phyloP scores from a whole-genome alignment of 2,797 vertebrate species.

The Liasis olivaceus region DNA sequence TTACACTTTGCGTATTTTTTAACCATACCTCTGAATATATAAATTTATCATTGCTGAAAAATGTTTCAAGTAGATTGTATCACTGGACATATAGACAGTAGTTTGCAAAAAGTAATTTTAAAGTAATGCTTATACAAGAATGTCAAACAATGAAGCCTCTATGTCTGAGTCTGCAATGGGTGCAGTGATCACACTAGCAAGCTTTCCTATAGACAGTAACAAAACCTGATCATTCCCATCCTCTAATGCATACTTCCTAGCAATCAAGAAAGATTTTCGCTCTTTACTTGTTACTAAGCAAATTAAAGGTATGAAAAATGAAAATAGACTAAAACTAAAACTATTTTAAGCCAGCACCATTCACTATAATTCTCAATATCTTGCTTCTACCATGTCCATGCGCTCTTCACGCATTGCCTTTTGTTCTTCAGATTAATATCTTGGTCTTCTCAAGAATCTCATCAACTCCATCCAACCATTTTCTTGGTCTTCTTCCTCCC shows the following conservation, averaged over 20 bases:
- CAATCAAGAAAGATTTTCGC: not conserved
- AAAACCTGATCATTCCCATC: not conserved
- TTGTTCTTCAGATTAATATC: not conserved
- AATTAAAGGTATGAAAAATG: not conserved
- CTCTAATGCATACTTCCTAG: too few relatives aligned
- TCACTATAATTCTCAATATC: not conserved
- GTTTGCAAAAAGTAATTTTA: not conserved
- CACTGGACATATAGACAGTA: not conserved
- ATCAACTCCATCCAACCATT: not conserved
- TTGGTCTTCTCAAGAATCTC: not conserved
- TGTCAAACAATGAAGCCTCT: not conserved
- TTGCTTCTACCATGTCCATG: not conserved
- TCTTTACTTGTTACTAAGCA: not conserved
- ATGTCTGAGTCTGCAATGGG: not conserved
- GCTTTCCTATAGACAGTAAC: not conserved
- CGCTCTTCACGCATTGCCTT: not conserved
- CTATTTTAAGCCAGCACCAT: not conserved
- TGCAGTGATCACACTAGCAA: not conserved
- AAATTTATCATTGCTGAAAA: constrained; percentile 2
- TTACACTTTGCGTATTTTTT: not conserved
- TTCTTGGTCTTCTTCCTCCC: not conserved
- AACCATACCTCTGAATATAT: not conserved
- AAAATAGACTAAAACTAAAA: not conserved
- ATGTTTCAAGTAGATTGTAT: not conserved
- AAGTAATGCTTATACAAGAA: not conserved